phyloP scores from a whole-genome alignment of 2,888 invertebrate species.

The Tenodera sinensis region DNA sequence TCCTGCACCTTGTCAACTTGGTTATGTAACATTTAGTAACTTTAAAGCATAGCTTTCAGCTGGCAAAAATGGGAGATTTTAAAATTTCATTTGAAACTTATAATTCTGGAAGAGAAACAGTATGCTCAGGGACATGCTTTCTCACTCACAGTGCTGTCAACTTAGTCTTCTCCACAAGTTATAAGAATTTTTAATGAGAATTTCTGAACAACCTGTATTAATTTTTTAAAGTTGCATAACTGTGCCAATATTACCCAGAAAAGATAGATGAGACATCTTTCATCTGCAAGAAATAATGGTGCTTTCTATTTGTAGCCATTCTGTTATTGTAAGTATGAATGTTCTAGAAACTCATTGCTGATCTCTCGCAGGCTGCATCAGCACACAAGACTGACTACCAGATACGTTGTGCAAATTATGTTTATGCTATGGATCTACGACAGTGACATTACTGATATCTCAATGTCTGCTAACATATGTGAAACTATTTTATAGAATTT shows the following conservation, averaged over 20 bases:
- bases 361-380: background rate
- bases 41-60: too few species aligned
- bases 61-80: too few species aligned
- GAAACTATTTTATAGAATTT: slow-evolving; percentile 14
- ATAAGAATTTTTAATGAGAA: too few species aligned
- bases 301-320: background rate
- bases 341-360: background rate
- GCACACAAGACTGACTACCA: background rate
- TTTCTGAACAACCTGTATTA: too few species aligned
- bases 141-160: too few species aligned
- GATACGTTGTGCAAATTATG: background rate
- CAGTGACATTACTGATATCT: background rate
- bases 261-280: background rate
- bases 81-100: too few species aligned
- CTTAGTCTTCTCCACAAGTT: too few species aligned
- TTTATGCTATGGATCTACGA: background rate
- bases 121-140: too few species aligned
- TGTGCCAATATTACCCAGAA: background rate
- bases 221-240: background rate
- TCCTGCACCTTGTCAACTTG: too few species aligned
- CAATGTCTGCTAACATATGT: slow-evolving; percentile 3
- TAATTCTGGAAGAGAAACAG: too few species aligned
- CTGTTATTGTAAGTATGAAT: background rate
- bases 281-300: background rate
- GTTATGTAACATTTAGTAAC: too few species aligned